A percentile compares a stretch with the other conserved stretches of the same genome.
These are phyloP conservation scores for Drosophila pruinosa DNA, from an alignment of 1,140 invertebrate genomes.

Conservation along the genomic window DNA sequence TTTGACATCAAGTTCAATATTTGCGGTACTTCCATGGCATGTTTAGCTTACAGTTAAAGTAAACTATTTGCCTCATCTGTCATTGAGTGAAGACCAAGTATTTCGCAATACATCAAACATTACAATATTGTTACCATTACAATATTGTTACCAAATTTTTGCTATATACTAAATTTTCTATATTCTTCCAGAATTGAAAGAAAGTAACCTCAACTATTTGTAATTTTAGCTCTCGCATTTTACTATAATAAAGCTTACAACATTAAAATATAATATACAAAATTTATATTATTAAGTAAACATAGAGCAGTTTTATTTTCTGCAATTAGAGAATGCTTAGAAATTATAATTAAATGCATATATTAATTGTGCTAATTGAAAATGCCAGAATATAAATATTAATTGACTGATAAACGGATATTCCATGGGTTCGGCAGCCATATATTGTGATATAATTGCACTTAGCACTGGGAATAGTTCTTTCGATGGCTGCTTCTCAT, in stretches of 20 bases:
- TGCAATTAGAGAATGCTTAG: too few species aligned
- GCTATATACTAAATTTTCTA: too few species aligned
- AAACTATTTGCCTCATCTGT: neutral
- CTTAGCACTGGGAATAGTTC: neutral
- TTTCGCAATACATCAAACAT: neutral
- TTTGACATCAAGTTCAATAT: constrained; percentile 26
- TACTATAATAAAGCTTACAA: neutral
- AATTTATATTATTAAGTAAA: too few species aligned
- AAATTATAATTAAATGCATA: neutral
- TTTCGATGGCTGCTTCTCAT: neutral
- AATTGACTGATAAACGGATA: neutral
- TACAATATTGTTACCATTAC: neutral
- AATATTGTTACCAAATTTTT: too few species aligned
- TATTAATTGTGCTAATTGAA: neutral
- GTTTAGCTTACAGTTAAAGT: neutral
- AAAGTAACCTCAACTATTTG: too few species aligned
- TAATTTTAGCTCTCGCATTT: neutral
- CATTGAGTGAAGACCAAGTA: constrained; percentile 24
- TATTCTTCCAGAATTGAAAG: neutral
- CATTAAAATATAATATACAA: too few species aligned
- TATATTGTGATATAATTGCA: neutral
- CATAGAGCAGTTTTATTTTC: too few species aligned
- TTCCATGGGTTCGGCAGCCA: neutral
- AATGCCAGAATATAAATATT: neutral
- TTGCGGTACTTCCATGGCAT: constrained; percentile 11